Evolutionary conservation across 2,113 vertebrate species (phyloP).

Genomic region (Cavia porcellus): DNA sequence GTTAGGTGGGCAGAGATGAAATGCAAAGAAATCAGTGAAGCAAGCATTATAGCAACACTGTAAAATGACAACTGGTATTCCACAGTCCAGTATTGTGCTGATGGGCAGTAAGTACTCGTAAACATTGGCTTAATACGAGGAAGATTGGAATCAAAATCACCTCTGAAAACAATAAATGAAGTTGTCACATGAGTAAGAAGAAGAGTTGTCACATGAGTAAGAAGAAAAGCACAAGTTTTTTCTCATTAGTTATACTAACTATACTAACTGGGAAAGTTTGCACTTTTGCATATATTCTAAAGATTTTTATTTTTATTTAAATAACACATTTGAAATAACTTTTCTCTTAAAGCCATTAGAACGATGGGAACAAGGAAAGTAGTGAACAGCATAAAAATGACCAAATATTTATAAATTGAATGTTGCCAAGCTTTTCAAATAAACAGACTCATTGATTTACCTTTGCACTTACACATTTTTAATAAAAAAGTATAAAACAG

Average conservation of each 20-base stretch:
- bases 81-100: neutral
- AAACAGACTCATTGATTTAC: neutral
- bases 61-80: neutral
- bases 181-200: neutral
- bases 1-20: neutral
- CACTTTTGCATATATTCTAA: neutral
- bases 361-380: neutral
- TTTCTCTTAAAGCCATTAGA: neutral
- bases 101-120: neutral
- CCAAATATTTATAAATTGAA: conserved; percentile 8
- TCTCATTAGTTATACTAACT: neutral
- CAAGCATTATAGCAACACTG: neutral
- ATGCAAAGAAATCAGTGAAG: neutral
- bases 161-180: neutral
- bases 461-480: neutral
- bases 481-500: neutral
- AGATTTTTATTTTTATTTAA: conserved; percentile 3
- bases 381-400: neutral
- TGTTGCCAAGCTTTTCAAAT: neutral
- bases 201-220: neutral
- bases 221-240: conserved; percentile 9
- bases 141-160: neutral
- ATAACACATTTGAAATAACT: neutral
- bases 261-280: neutral
- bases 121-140: neutral